Percentiles rank a stretch among this genome's conserved stretches.
Conservation (phyloP, 2,113 vertebrate genomes). For the Labeo catla region DNA sequence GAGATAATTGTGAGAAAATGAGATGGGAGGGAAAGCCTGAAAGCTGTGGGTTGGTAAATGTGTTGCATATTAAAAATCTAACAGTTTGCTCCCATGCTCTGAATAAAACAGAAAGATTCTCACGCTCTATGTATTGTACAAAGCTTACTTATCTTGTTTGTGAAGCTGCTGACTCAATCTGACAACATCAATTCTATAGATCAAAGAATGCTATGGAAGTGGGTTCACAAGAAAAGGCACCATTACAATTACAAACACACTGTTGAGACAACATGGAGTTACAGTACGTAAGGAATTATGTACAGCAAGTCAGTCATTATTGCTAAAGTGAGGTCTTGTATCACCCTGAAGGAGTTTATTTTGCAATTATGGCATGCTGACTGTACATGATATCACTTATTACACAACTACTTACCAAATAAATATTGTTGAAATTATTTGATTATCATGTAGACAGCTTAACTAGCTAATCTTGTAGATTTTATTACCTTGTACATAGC, state of each 20-base stretch:
- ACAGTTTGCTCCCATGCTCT: constrained; percentile 16
- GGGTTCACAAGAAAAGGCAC: background rate
- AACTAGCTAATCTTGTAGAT: background rate
- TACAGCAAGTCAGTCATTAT: background rate
- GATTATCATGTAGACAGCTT: background rate
- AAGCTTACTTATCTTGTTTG: background rate
- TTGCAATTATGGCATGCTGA: background rate
- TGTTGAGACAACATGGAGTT: background rate
- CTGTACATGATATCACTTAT: background rate
- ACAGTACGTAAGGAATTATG: background rate
- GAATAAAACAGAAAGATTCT: background rate
- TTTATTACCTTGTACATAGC: background rate
- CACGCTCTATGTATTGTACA: constrained; percentile 8
- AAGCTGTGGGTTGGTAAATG: constrained; percentile 16
- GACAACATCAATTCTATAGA: constrained; percentile 4
- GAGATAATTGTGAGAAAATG: constrained; percentile 4
- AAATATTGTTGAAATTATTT: background rate
- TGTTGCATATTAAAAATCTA: background rate
- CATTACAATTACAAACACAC: background rate
- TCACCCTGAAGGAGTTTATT: background rate
- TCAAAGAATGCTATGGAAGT: background rate
- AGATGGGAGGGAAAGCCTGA: constrained; percentile 8
- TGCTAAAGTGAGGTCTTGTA: background rate
- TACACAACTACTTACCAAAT: background rate
- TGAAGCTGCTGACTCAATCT: background rate